A percentile compares a stretch with the other conserved stretches of the same genome.
These are phyloP conservation scores for Sepiola atlantica DNA, from an alignment of 2,888 invertebrate species.

Conservation along the genomic window DNA sequence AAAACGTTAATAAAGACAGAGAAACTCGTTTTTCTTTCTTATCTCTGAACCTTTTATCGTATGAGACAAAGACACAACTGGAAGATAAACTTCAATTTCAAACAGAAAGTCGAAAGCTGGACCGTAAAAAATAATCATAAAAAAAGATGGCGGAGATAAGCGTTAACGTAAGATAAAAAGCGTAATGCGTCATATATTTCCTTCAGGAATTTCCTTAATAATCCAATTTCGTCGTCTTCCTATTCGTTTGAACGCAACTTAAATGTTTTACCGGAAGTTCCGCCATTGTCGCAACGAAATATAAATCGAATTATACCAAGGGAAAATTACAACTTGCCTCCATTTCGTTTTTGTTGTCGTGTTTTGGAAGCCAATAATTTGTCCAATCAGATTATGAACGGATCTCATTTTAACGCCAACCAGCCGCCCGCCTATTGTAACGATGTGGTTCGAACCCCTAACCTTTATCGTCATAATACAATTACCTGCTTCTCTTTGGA, in stretches of 20 bases:
- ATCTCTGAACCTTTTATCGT: too few relatives aligned
- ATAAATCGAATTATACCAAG: not conserved
- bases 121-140: not conserved
- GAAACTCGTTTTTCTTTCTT: too few relatives aligned
- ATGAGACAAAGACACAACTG: not conserved
- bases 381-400: not conserved
- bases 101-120: not conserved
- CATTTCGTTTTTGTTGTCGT: not conserved
- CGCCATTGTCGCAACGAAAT: not conserved
- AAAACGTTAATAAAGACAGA: too few relatives aligned
- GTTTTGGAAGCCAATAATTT: conserved; percentile 11
- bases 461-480: not conserved
- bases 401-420: not conserved
- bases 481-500: not conserved
- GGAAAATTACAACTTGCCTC: conserved; percentile 15
- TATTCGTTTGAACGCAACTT: conserved; percentile 13
- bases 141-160: not conserved
- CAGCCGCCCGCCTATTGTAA: not conserved
- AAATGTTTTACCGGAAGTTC: conserved; percentile 32
- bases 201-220: not conserved
- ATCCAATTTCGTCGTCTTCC: not conserved
- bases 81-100: not conserved
- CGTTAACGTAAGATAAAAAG: not conserved
- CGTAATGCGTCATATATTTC: not conserved
- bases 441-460: not conserved